phyloP scores from a whole-genome alignment of 2,797 vertebrate genomes.

The Todus mexicanus region DNA sequence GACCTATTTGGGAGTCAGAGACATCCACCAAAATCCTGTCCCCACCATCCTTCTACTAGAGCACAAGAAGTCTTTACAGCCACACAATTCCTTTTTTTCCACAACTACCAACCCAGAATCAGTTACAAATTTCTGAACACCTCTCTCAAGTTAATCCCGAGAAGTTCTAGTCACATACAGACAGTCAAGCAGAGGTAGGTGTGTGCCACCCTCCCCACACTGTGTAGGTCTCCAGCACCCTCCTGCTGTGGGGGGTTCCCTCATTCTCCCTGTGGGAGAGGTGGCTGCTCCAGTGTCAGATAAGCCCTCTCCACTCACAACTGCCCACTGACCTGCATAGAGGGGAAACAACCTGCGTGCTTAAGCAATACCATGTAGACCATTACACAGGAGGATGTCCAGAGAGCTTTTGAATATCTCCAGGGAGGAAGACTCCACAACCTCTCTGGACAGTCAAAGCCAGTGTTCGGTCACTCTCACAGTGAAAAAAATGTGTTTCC shows the following conservation, averaged over 20 bases:
- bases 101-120: neutral
- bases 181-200: neutral
- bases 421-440: neutral
- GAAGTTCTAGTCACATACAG: neutral
- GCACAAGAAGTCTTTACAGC: neutral
- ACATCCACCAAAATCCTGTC: neutral
- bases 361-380: neutral
- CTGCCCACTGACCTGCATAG: neutral
- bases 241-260: fast-evolving
- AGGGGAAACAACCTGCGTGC: neutral
- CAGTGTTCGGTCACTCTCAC: neutral
- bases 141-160: neutral
- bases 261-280: neutral
- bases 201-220: neutral
- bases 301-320: neutral
- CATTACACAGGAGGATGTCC: neutral
- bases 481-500: neutral
- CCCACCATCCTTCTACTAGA: neutral
- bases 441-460: neutral
- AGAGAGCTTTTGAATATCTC: neutral
- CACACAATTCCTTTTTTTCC: neutral
- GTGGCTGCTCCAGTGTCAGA: no score
- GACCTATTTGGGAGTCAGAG: neutral
- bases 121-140: neutral
- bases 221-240: neutral